Conservation (phyloP, 2,888 invertebrate species). For the Mythimna lalbum region DNA sequence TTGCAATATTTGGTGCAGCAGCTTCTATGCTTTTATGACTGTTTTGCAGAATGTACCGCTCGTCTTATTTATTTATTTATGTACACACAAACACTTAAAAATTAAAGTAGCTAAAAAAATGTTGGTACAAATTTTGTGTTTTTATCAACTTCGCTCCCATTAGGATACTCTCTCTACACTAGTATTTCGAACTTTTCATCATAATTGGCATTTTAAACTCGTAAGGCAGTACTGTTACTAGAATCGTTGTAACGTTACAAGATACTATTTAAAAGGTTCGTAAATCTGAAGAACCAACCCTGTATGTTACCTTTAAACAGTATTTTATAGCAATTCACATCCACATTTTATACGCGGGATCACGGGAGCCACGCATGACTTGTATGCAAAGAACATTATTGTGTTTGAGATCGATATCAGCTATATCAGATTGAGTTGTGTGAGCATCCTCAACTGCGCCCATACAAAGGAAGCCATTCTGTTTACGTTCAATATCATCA, state of each 20-base stretch:
- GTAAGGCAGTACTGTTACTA: too few relatives aligned
- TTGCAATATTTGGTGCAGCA: neutral
- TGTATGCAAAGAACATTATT: neutral
- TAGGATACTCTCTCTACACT: too few relatives aligned
- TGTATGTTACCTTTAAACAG: neutral
- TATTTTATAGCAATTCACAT: neutral
- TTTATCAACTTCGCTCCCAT: too few relatives aligned
- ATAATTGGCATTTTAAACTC: too few relatives aligned
- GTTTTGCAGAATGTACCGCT: neutral
- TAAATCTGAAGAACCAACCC: neutral
- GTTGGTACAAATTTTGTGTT: too few relatives aligned
- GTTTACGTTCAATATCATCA: slow-evolving; percentile 1
- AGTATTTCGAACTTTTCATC: too few relatives aligned
- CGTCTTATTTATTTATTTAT: neutral
- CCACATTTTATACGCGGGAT: neutral
- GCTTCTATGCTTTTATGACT: neutral
- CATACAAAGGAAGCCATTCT: slow-evolving; percentile 1
- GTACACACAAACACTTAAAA: too few relatives aligned
- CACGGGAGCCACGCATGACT: neutral
- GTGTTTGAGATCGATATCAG: neutral
- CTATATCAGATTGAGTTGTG: neutral
- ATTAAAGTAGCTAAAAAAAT: too few relatives aligned
- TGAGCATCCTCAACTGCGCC: slow-evolving; percentile 10
- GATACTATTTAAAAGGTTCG: neutral
- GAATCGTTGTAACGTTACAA: too few relatives aligned